Evolutionary conservation across 2,113 vertebrate genomes (phyloP), one percentile per base, ranked within the genome.

Genomic region (Tauraco erythrolophus): DNA sequence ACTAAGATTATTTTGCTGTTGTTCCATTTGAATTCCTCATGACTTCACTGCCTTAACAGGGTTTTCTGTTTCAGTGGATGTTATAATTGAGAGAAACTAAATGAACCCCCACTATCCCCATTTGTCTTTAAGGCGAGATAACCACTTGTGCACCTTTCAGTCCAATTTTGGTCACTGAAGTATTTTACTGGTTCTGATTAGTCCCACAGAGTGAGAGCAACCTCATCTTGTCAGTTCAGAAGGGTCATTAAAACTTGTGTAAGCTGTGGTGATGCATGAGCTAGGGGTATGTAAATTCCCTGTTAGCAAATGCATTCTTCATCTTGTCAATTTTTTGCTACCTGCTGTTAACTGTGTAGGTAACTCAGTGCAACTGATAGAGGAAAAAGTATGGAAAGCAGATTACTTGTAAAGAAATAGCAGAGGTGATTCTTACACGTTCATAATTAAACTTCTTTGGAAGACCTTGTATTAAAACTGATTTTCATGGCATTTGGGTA

Each of bases 171-270:
- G 79, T 95, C 76, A 87, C 78, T 95, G 94, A 96, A 96, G 92
- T 88, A 95, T 97, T 97, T 98, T 96, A 75, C 90, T 68, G 37
- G 46, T 87, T 88, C 91, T 96, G 84, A 97, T 97, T 97, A 97
- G 95, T 96, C 94, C 94, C 83, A 84, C 50, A 56, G 88, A 78
- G 57, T 94, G 54, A 62, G 79, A 96, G 79, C 93, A 84, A 94
- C 77, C 78, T 95, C 58, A 86, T 94, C 54, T 89, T 97, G 94
- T 95, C 91, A 88, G 79, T 89, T 96, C 87, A 91, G 75, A 68
- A 89, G 87, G 95, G 70, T 97, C 84, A 95, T 96, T 97, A 95
- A 80, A 81, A 95, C 27, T 64, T 84, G 56, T 82, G 70, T 96
- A 95, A 96, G 83, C 88, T 90, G 82, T 74, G 86, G 61, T 96